Conservation (phyloP, 2,113 vertebrate genomes). For the Syngnathus floridae region DNA sequence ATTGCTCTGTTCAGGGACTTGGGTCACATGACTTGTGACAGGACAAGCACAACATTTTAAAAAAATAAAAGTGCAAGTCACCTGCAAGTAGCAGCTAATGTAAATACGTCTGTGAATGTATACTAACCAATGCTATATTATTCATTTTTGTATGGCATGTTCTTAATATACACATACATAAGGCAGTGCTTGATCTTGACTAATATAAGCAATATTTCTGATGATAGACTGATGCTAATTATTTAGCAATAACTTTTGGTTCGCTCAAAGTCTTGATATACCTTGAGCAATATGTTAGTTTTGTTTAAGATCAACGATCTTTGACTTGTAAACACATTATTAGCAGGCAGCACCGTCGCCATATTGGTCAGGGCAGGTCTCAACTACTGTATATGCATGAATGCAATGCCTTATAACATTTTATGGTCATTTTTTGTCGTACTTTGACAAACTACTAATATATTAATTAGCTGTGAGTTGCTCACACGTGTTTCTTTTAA, state of each 20-base stretch:
- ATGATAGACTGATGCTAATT: conserved; percentile 14
- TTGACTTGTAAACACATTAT: neutral
- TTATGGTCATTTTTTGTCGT: neutral
- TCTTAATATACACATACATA: neutral
- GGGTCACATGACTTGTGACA: too few relatives aligned
- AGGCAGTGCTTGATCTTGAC: neutral
- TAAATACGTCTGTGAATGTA: conserved; percentile 25
- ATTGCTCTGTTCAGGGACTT: too few relatives aligned
- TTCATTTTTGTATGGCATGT: conserved; percentile 22
- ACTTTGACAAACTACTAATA: neutral
- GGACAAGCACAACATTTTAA: conserved; percentile 4
- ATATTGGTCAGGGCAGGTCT: conserved; percentile 1
- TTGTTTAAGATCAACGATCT: too few relatives aligned
- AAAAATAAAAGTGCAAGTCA: neutral
- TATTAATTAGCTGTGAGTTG: neutral
- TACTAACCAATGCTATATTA: neutral
- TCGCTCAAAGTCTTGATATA: too few relatives aligned
- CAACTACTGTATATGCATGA: neutral
- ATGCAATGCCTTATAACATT: neutral
- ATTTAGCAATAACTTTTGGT: too few relatives aligned
- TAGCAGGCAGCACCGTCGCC: neutral
- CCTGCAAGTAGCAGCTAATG: conserved; percentile 37
- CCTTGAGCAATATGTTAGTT: neutral
- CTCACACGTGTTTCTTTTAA: neutral
- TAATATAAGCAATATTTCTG: conserved; percentile 47